Evolutionary conservation across 2,888 invertebrate genomes (phyloP).

Genomic region (Cosmorhoe ocellata): DNA sequence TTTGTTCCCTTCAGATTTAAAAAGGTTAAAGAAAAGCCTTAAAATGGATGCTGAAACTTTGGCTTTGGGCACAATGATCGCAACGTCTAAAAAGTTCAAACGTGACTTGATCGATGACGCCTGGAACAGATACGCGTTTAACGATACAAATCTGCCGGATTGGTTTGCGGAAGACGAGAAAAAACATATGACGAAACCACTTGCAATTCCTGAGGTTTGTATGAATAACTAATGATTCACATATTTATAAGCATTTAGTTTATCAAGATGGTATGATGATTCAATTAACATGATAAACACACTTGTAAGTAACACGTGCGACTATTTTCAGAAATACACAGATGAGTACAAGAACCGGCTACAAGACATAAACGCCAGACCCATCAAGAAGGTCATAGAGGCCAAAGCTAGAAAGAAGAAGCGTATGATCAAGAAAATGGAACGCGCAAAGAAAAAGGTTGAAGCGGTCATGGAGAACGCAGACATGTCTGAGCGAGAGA

Average conservation of each 20-base stretch:
- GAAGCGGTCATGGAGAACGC: conserved; percentile 95
- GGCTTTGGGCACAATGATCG: conserved; percentile 95
- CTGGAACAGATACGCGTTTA: conserved; percentile 96
- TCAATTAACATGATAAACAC: conserved; percentile 1
- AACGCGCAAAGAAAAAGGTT: conserved; percentile 97
- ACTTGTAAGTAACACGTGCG: conserved; percentile 5
- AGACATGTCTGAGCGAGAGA: conserved; percentile 96
- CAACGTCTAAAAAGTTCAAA: conserved; percentile 94
- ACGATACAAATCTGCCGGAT: conserved; percentile 94
- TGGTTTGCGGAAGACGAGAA: conserved; percentile 98
- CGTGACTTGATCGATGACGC: conserved; percentile 94
- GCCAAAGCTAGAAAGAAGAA: conserved; percentile 99
- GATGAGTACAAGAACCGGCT: conserved; percentile 92
- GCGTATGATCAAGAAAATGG: conserved; percentile 91
- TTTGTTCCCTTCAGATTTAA: conserved; percentile 58
- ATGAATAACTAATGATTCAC: conserved; percentile 15
- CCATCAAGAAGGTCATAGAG: conserved; percentile 98
- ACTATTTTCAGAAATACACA: conserved; percentile 84
- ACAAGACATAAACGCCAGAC: conserved; percentile 94
- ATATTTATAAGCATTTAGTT: neutral
- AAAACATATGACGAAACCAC: conserved; percentile 91
- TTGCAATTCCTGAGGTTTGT: conserved; percentile 90
- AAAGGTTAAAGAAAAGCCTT: conserved; percentile 81
- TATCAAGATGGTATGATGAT: conserved; percentile 8
- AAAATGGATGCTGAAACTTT: conserved; percentile 93